Evolutionary conservation across 35 echinoderm and acorn worm genomes (phyloP).

Genomic region (Stichopus chloronotus): DNA sequence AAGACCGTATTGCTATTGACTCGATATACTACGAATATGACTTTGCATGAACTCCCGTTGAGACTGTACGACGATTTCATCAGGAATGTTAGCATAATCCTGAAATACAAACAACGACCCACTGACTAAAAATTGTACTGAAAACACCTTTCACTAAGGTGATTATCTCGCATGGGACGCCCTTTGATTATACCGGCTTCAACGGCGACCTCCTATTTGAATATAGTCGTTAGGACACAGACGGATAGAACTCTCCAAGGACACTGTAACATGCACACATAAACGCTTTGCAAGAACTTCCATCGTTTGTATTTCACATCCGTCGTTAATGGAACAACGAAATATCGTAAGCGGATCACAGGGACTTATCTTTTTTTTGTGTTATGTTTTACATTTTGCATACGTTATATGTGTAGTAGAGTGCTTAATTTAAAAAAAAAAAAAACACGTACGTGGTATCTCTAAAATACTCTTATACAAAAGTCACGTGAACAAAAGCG

Average conservation of each 20-base stretch:
- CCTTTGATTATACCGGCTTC: not conserved
- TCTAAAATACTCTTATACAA: no score
- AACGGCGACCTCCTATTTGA: not conserved
- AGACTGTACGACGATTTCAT: slow-evolving; percentile 14
- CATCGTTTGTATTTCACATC: not conserved
- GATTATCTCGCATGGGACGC: slow-evolving; percentile 43
- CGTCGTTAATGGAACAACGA: not conserved
- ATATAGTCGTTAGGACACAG: not conserved
- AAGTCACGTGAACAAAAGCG: no score
- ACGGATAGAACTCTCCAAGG: not conserved
- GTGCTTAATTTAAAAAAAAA: no score
- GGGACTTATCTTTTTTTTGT: no score
- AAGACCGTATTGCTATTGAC: not conserved
- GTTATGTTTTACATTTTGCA: no score
- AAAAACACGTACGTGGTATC: no score
- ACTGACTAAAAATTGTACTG: slow-evolving; percentile 14
- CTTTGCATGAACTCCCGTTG: slow-evolving; percentile 2
- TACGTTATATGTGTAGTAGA: no score
- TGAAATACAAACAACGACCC: slow-evolving; percentile 43
- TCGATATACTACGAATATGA: not conserved
- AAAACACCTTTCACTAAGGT: slow-evolving; percentile 35
- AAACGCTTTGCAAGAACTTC: not conserved
- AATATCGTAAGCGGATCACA: not conserved
- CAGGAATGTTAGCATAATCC: slow-evolving; percentile 54
- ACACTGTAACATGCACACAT: not conserved